These are phyloP conservation scores for Leptobrachium ailaonicum DNA, from an alignment of 2,113 vertebrate species.

Conservation along the genomic window DNA sequence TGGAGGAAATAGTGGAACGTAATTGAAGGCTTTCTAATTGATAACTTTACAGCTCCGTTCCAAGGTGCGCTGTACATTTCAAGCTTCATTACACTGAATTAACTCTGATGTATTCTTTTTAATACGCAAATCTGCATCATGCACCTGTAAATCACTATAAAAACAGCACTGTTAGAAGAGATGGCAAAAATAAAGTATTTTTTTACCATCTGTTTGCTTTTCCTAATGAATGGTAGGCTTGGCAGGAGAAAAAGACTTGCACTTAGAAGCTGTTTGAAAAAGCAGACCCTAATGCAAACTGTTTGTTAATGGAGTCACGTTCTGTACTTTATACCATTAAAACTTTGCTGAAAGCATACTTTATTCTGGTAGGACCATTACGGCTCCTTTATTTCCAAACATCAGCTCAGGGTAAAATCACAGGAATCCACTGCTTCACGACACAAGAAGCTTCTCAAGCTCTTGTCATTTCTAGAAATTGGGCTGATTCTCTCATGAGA, in stretches of 20 bases:
- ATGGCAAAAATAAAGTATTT: neutral
- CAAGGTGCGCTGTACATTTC: no score
- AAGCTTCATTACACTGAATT: no score
- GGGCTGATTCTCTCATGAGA: neutral
- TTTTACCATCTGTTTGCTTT: conserved; percentile 17
- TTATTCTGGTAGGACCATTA: conserved; percentile 7
- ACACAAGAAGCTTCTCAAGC: neutral
- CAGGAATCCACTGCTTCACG: neutral
- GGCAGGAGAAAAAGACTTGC: neutral
- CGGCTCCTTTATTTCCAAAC: neutral
- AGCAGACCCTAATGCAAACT: conserved; percentile 23
- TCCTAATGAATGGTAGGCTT: conserved; percentile 2
- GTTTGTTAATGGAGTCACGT: conserved; percentile 14
- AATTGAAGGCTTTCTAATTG: no score
- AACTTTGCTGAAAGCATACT: neutral
- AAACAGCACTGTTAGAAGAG: neutral
- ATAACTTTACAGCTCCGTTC: no score
- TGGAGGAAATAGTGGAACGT: no score
- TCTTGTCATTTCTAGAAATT: conserved; percentile 1
- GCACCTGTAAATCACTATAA: neutral
- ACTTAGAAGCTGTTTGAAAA: conserved; percentile 13
- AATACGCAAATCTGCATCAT: neutral
- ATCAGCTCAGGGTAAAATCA: conserved; percentile 1
- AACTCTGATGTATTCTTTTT: neutral
- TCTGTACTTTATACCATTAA: conserved; percentile 9